These are phyloP conservation scores for Chaetorhynchus papuensis DNA, from an alignment of 2,113 vertebrate genomes.

Conservation along the genomic window DNA sequence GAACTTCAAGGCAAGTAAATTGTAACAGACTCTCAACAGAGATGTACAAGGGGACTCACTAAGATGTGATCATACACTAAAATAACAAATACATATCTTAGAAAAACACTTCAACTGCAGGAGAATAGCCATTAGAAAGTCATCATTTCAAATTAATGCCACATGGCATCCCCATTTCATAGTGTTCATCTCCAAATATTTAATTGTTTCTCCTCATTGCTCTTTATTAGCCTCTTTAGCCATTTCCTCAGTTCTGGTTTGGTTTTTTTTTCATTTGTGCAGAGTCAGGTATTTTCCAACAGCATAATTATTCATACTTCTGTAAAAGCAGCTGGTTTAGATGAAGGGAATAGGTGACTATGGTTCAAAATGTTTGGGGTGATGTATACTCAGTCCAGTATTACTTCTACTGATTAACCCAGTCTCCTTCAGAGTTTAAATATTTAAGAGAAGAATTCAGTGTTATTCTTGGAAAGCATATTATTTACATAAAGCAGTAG, in stretches of 20 bases:
- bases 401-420: background rate
- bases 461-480: constrained; percentile 48
- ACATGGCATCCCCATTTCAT: background rate
- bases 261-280: background rate
- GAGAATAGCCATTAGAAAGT: background rate
- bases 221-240: background rate
- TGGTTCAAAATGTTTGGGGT: background rate
- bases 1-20: background rate
- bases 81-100: background rate
- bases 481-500: constrained; percentile 20
- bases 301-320: background rate
- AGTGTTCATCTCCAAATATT: background rate
- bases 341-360: background rate
- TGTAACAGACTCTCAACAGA: background rate
- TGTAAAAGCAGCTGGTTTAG: background rate
- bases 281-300: background rate
- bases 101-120: background rate
- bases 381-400: background rate
- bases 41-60: background rate
- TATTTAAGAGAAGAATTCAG: background rate
- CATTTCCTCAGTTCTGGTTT: background rate
- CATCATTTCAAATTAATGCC: background rate
- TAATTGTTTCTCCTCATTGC: background rate
- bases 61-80: background rate
- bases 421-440: background rate